These are phyloP conservation scores for Psix sp. DNA, from an alignment of 1,140 invertebrate species.

Conservation along the genomic window DNA sequence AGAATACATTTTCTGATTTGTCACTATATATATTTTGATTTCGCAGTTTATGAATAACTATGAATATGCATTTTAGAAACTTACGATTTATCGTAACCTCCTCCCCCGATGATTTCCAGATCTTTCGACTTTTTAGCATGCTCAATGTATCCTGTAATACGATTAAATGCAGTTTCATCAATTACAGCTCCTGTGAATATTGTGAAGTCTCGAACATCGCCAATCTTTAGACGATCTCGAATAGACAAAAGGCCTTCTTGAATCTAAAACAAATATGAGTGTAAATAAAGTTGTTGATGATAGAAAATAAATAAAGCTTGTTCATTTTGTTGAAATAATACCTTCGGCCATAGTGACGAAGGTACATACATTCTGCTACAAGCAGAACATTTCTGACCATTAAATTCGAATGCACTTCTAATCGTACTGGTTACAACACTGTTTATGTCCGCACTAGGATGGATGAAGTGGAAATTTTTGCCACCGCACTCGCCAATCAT, in stretches of 20 bases:
- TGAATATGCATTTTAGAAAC: constrained; percentile 52
- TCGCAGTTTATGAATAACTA: too few species aligned
- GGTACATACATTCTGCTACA: constrained; percentile 98
- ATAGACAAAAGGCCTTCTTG: constrained; percentile 84
- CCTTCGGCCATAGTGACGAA: constrained; percentile 90
- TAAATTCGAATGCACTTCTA: constrained; percentile 95
- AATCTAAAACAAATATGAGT: constrained; percentile 79
- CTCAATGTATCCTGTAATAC: constrained; percentile 94
- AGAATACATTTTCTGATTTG: too few species aligned
- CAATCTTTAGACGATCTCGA: constrained; percentile 87
- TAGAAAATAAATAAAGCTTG: too few species aligned
- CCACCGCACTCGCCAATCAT: constrained; percentile 98
- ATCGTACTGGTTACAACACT: constrained; percentile 91
- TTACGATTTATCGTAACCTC: constrained; percentile 89
- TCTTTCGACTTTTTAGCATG: constrained; percentile 89
- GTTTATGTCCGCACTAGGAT: constrained; percentile 91
- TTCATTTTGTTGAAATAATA: constrained; percentile 67
- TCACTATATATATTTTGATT: too few species aligned
- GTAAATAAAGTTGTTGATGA: constrained; percentile 4
- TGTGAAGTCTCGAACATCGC: constrained; percentile 89
- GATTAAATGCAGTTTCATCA: constrained; percentile 93
- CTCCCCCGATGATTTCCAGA: constrained; percentile 91
- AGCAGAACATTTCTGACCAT: constrained; percentile 99
- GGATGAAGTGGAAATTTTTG: constrained; percentile 99
- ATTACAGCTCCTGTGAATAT: constrained; percentile 96